Evolutionary conservation across 2,888 invertebrate species (phyloP).

Genomic region (Lasioglossum lativentre): DNA sequence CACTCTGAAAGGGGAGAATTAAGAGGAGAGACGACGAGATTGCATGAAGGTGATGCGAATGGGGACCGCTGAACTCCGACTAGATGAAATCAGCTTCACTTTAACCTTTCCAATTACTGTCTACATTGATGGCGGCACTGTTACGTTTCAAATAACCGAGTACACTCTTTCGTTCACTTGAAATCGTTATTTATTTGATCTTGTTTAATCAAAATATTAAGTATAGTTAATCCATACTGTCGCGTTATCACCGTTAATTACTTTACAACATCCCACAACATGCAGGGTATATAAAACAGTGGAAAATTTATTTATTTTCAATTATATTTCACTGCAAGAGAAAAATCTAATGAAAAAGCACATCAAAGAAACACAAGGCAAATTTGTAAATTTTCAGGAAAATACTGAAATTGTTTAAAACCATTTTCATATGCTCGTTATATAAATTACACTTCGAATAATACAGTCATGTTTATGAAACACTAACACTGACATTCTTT

Average conservation of each 20-base stretch:
- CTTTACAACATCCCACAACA: not conserved
- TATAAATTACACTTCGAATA: not conserved
- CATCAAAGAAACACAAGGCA: not conserved
- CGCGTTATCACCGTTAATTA: not conserved
- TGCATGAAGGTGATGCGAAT: conserved; percentile 11
- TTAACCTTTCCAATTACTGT: conserved; percentile 24
- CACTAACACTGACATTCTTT: not conserved
- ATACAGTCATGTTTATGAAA: not conserved
- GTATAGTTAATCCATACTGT: not conserved
- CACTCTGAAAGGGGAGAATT: conserved; percentile 28
- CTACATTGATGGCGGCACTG: not conserved
- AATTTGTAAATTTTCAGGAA: not conserved
- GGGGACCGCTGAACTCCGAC: not conserved
- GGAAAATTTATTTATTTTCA: not conserved
- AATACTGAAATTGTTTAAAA: not conserved
- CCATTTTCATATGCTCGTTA: not conserved
- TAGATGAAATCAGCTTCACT: conserved; percentile 44
- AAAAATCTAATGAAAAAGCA: not conserved
- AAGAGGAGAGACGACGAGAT: conserved; percentile 4
- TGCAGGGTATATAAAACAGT: not conserved
- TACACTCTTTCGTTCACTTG: not conserved
- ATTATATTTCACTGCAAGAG: not conserved
- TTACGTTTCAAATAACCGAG: not conserved
- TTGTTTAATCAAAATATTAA: not conserved
- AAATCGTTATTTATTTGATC: not conserved